Conservation (phyloP, 2,113 vertebrate species). For the Muntiacus reevesi region DNA sequence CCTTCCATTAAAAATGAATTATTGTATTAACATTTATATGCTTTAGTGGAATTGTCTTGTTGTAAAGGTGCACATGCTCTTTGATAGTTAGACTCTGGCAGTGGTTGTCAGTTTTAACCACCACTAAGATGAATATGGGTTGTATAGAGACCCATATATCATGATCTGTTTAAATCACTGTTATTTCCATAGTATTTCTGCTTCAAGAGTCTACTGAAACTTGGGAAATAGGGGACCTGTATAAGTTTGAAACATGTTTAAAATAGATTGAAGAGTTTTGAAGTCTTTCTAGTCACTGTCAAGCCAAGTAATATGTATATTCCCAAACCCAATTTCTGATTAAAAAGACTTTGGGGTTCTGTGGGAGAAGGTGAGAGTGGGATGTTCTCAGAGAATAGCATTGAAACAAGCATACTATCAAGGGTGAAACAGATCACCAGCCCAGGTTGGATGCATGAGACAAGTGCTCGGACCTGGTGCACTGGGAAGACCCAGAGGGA, state of each 20-base stretch:
- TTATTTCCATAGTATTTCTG: slow-evolving; percentile 3
- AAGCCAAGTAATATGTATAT: background rate
- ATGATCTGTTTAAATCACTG: slow-evolving; percentile 11
- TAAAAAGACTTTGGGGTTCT: background rate
- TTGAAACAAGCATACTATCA: no score
- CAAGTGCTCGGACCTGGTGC: no score
- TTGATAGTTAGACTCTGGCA: background rate
- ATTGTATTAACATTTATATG: background rate
- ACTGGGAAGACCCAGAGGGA: no score
- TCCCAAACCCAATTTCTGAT: background rate
- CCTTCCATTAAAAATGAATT: background rate
- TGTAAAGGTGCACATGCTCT: background rate
- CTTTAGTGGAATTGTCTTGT: background rate
- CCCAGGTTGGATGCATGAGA: no score
- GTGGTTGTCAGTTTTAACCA: slow-evolving; percentile 5
- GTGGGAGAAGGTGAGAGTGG: no score
- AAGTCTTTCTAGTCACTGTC: background rate
- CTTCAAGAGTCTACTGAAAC: background rate
- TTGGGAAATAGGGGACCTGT: background rate
- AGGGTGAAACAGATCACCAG: no score
- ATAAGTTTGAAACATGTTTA: background rate
- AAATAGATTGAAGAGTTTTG: background rate
- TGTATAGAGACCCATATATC: background rate
- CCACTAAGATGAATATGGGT: background rate
- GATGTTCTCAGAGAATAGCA: no score